phyloP scores from a whole-genome alignment of 2,888 invertebrate species.

The Oscheius sp. region DNA sequence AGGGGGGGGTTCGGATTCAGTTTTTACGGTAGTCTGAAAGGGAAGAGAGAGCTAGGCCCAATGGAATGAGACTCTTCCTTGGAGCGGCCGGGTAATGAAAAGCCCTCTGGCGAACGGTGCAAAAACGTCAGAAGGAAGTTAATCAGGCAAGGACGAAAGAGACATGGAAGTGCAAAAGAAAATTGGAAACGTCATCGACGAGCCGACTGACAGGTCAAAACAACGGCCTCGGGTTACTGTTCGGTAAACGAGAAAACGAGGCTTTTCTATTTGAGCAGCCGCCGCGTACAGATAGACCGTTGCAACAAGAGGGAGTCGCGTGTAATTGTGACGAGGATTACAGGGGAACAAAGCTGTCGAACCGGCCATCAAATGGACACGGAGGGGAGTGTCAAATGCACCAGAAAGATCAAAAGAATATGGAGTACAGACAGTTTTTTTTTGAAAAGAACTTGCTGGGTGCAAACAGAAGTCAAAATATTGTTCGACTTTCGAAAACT shows the following conservation, averaged over 20 bases:
- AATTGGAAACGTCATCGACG: constrained; percentile 12
- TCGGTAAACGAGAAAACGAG: constrained; percentile 1
- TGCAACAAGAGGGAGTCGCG: constrained; percentile 21
- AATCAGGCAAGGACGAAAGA: not conserved
- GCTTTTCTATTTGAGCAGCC: constrained; percentile 20
- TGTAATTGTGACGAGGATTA: constrained; percentile 31
- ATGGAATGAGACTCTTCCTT: not conserved
- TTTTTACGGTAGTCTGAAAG: not conserved
- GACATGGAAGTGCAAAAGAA: not conserved
- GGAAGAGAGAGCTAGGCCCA: not conserved
- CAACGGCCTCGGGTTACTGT: constrained; percentile 8
- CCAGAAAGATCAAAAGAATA: not conserved
- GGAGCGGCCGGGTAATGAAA: constrained; percentile 4
- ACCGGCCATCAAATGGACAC: constrained; percentile 33
- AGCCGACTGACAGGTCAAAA: not conserved
- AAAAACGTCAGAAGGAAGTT: constrained; percentile 2
- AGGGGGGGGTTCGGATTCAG: too few species aligned
- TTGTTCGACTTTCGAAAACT: not conserved
- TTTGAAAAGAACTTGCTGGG: not conserved
- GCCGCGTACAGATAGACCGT: not conserved
- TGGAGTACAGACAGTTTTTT: not conserved
- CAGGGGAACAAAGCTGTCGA: constrained; percentile 10
- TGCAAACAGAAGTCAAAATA: not conserved
- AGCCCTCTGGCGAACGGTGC: constrained; percentile 4
- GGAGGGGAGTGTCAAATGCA: not conserved